Conservation (phyloP, 2,113 vertebrate species). For the Chroicocephalus ridibundus region DNA sequence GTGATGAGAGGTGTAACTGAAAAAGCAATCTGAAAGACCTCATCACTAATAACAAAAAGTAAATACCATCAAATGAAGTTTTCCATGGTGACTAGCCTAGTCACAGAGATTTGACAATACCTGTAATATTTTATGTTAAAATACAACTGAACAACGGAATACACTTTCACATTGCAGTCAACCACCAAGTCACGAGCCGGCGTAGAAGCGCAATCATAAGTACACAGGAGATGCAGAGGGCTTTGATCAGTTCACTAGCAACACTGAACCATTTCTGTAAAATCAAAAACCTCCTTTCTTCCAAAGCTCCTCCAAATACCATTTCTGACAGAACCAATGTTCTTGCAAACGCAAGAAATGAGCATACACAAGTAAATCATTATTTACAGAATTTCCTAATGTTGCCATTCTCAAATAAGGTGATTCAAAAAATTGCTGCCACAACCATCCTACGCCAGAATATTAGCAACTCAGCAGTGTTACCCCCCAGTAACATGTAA, state of each 20-base stretch:
- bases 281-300: not conserved
- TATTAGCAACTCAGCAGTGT: not conserved
- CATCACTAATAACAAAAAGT: rapidly evolving
- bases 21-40: not conserved
- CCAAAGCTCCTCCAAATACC: not conserved
- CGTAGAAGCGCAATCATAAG: not conserved
- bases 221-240: rapidly evolving
- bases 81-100: not conserved
- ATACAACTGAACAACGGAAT: not conserved
- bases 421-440: not conserved
- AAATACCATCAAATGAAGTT: not conserved
- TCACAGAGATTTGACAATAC: not conserved
- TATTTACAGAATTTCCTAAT: not conserved
- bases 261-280: not conserved
- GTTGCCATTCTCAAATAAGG: not conserved
- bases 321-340: not conserved
- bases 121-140: not conserved
- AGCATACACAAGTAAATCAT: not conserved
- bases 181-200: not conserved
- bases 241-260: not conserved
- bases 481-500: not conserved
- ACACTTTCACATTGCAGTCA: not conserved
- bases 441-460: not conserved
- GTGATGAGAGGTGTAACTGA: not conserved
- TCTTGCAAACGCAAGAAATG: not conserved